Percentiles rank a stretch among this genome's conserved stretches.
phyloP scores from a whole-genome alignment of 1,140 invertebrate genomes.

The Aricia agestis region DNA sequence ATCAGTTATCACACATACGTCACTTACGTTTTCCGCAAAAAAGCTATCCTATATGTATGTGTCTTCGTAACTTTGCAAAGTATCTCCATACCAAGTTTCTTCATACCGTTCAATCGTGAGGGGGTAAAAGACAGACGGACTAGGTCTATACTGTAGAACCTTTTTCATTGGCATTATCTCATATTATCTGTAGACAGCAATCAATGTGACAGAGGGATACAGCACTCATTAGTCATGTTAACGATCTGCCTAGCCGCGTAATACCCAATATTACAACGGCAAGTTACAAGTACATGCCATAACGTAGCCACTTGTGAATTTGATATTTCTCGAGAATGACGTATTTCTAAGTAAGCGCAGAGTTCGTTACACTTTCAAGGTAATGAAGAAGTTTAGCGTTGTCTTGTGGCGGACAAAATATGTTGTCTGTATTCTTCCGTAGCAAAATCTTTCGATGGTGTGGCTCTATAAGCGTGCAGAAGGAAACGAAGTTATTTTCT shows the following conservation, averaged over 20 bases:
- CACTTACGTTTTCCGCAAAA: too few relatives aligned
- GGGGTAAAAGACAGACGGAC: neutral
- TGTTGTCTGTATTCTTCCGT: neutral
- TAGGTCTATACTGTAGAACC: neutral
- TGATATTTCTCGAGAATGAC: conserved; percentile 24
- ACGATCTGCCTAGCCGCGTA: neutral
- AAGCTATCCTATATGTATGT: too few relatives aligned
- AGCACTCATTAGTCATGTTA: neutral
- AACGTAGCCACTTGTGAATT: conserved; percentile 24
- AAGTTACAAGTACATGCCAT: neutral
- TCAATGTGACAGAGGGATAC: neutral
- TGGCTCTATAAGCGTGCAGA: too few relatives aligned
- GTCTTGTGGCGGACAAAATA: neutral
- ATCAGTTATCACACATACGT: too few relatives aligned
- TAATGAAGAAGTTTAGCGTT: conserved; percentile 14
- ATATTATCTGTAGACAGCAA: neutral
- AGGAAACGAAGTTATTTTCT: too few relatives aligned
- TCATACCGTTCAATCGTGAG: too few relatives aligned
- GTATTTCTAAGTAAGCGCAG: conserved; percentile 37
- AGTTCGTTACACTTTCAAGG: conserved; percentile 29
- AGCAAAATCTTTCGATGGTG: too few relatives aligned
- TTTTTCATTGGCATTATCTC: neutral
- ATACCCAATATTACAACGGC: neutral
- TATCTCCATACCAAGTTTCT: too few relatives aligned
- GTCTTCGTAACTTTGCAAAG: too few relatives aligned